Evolutionary conservation across 1,140 invertebrate species (phyloP).

Genomic region (Apis laboriosa): DNA sequence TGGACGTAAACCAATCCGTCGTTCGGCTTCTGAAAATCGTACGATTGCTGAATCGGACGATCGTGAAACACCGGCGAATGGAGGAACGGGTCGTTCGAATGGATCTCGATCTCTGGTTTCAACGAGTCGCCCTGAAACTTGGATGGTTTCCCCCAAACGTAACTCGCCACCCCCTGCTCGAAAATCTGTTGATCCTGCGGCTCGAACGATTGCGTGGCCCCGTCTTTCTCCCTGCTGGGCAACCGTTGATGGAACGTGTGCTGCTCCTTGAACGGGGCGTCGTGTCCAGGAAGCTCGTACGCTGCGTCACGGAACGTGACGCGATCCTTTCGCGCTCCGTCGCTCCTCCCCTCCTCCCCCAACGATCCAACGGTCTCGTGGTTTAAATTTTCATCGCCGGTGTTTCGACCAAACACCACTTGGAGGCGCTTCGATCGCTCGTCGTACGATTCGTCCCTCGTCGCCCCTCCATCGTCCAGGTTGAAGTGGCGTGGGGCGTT

Average conservation of each 20-base stretch:
- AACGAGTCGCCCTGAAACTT: conserved; percentile 42
- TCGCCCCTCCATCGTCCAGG: conserved; percentile 54
- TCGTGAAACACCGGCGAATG: conserved; percentile 21
- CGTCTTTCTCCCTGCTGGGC: not conserved
- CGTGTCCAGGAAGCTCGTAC: conserved; percentile 15
- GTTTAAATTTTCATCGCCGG: not conserved
- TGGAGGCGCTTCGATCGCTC: conserved; percentile 12
- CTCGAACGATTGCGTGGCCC: not conserved
- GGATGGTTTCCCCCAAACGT: conserved; percentile 47
- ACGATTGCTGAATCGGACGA: conserved; percentile 33
- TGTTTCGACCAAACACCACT: not conserved
- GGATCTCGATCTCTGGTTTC: conserved; percentile 26
- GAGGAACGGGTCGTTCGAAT: not conserved
- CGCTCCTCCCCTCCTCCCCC: not conserved
- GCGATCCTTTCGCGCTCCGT: not conserved
- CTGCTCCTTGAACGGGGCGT: not conserved
- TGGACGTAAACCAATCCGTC: conserved; percentile 67
- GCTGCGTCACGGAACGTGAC: conserved; percentile 62
- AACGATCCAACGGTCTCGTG: not conserved
- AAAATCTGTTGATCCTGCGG: conserved; percentile 14
- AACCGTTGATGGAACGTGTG: conserved; percentile 3
- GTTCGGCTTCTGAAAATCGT: conserved; percentile 55
- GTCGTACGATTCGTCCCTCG: conserved; percentile 6
- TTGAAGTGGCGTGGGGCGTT: conserved; percentile 60
- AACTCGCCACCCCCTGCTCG: not conserved